phyloP scores from a whole-genome alignment of 1,140 invertebrate species.

The Drosophila yakuba region DNA sequence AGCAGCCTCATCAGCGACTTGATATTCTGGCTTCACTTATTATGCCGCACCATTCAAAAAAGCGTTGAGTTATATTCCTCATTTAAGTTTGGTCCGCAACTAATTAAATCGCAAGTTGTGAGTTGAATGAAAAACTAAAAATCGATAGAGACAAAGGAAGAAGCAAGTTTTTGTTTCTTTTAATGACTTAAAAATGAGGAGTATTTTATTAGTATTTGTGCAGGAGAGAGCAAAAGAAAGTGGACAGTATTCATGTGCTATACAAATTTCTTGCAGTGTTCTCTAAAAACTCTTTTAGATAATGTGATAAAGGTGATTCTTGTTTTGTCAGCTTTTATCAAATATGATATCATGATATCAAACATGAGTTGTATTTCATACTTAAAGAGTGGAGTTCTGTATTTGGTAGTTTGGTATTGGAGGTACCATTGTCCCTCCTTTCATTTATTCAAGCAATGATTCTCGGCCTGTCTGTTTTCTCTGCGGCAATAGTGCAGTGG shows the following conservation, averaged over 20 bases:
- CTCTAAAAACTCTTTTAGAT: too few species aligned
- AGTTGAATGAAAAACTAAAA: constrained; percentile 19
- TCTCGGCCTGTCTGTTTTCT: not conserved
- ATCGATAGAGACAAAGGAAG: constrained; percentile 6
- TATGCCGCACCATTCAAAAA: constrained; percentile 59
- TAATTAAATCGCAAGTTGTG: constrained; percentile 43
- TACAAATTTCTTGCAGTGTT: too few species aligned
- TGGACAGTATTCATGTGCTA: too few species aligned
- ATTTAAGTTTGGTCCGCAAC: constrained; percentile 43
- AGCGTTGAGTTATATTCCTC: constrained; percentile 39
- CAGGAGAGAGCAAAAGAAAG: too few species aligned
- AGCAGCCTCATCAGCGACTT: constrained; percentile 75
- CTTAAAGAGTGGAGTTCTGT: too few species aligned
- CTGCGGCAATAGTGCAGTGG: constrained; percentile 40
- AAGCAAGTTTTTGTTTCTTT: not conserved
- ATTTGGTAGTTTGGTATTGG: too few species aligned
- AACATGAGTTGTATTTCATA: too few species aligned
- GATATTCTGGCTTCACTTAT: constrained; percentile 56
- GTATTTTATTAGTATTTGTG: not conserved
- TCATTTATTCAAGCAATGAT: too few species aligned
- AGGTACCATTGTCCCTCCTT: too few species aligned
- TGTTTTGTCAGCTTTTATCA: too few species aligned
- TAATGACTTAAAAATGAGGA: not conserved
- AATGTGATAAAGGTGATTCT: too few species aligned
- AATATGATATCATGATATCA: too few species aligned